phyloP scores from a whole-genome alignment of 2,888 invertebrate species.

The Apamea monoglypha region DNA sequence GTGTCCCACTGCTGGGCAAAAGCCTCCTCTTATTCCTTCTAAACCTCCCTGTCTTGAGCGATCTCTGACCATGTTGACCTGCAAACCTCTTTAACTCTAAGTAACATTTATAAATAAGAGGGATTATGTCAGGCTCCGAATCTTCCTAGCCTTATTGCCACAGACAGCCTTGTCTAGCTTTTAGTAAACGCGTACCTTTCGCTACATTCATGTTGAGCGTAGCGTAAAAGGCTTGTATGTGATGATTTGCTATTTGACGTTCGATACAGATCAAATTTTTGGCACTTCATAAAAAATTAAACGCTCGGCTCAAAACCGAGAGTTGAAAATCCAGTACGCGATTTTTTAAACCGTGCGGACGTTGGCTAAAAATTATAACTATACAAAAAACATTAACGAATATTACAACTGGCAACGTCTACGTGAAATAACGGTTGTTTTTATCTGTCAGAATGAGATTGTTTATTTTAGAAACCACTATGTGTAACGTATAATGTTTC shows the following conservation, averaged over 20 bases:
- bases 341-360: background rate
- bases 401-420: conserved; percentile 19
- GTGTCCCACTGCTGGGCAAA: too few species aligned
- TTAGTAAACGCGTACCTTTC: background rate
- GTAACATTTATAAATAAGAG: background rate
- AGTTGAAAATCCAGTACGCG: background rate
- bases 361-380: background rate
- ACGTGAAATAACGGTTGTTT: conserved; percentile 46
- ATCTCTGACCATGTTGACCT: too few species aligned
- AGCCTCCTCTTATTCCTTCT: too few species aligned
- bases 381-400: conserved; percentile 29
- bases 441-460: conserved; percentile 57
- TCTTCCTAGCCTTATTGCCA: background rate
- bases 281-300: background rate
- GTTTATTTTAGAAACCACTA: conserved; percentile 53
- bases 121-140: background rate
- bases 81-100: background rate
- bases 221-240: background rate
- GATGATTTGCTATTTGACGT: background rate
- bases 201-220: conserved; percentile 9
- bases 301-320: background rate
- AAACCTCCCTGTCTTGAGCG: too few species aligned
- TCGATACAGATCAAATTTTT: background rate
- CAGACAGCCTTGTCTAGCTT: background rate
- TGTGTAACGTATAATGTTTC: conserved; percentile 52